Percentiles rank a stretch among this genome's conserved stretches.
phyloP scores from a whole-genome alignment of 2,113 vertebrate genomes.

The Psephotus haematonotus region DNA sequence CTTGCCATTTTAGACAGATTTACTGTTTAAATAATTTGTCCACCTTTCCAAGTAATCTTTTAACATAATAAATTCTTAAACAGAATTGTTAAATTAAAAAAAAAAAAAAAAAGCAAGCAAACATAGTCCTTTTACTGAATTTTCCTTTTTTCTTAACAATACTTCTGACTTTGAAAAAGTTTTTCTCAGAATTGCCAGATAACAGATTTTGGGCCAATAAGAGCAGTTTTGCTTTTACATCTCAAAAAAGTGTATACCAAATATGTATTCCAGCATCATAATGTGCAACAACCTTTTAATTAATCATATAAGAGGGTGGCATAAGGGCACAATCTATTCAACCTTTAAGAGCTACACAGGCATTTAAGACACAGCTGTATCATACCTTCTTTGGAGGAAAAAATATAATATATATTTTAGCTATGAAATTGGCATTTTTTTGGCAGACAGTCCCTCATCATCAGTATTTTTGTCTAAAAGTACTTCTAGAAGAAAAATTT shows the following conservation, averaged over 20 bases:
- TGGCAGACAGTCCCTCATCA: background rate
- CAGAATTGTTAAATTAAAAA: background rate
- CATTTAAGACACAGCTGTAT: background rate
- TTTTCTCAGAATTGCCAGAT: background rate
- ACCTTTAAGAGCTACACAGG: background rate
- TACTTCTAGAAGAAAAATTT: background rate
- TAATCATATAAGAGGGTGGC: background rate
- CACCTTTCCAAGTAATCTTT: background rate
- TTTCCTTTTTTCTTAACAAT: background rate
- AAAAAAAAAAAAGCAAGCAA: background rate
- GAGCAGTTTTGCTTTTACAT: background rate
- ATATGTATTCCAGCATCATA: background rate
- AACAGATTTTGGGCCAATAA: background rate
- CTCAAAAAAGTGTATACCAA: background rate
- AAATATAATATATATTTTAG: background rate
- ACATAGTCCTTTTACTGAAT: background rate
- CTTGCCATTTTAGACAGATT: background rate
- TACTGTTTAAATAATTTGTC: background rate
- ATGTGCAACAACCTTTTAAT: background rate
- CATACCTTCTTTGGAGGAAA: fast-evolving
- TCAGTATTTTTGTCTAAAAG: background rate
- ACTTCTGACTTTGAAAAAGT: background rate
- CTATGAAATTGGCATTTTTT: background rate
- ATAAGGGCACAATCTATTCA: background rate
- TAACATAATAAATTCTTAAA: background rate